Percentiles rank a stretch among this genome's conserved stretches.
Conservation (phyloP, 2,888 invertebrate species). For the Odontocolon sp. region DNA sequence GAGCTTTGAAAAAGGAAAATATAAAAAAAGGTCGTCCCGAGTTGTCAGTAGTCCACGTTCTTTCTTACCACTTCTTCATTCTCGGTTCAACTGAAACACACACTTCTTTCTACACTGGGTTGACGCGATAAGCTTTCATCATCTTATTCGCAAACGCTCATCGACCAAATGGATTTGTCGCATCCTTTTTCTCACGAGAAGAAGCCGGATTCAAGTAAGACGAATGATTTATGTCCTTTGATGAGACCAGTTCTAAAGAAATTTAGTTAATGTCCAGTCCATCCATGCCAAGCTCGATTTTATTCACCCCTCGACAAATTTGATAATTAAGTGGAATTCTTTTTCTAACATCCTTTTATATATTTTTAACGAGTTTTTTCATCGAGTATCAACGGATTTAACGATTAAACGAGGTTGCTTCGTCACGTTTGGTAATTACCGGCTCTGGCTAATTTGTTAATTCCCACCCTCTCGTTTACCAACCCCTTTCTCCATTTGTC, state of each 20-base stretch:
- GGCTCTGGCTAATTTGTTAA: slow-evolving; percentile 10
- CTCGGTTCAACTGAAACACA: not conserved
- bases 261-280: not conserved
- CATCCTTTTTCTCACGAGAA: not conserved
- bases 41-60: not conserved
- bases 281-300: not conserved
- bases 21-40: not conserved
- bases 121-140: slow-evolving; percentile 21
- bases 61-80: not conserved
- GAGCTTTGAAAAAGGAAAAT: not conserved
- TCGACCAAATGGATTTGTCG: slow-evolving; percentile 8
- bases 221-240: slow-evolving; percentile 16
- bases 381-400: not conserved
- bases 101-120: not conserved
- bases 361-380: too few relatives aligned
- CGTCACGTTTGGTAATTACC: not conserved
- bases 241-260: not conserved
- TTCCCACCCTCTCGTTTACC: not conserved
- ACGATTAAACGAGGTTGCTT: not conserved
- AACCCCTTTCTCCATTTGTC: not conserved
- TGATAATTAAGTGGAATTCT: not conserved
- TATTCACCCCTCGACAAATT: not conserved
- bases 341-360: too few relatives aligned
- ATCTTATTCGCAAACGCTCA: slow-evolving; percentile 4
- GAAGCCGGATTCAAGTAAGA: not conserved